These are phyloP conservation scores for Linnaemya tessellans DNA, from an alignment of 2,888 invertebrate species.

Conservation along the genomic window DNA sequence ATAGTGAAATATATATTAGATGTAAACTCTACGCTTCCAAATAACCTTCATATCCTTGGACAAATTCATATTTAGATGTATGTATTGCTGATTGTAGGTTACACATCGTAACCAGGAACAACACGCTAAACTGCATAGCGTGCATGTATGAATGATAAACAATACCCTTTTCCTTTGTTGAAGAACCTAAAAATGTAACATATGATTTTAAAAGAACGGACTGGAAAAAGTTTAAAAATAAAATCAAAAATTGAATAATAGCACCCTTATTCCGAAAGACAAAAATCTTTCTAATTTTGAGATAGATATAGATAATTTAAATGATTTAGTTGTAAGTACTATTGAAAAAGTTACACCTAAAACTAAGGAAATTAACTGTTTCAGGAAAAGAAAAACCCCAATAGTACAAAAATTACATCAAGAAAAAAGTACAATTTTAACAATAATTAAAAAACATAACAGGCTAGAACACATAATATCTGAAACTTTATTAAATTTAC, in stretches of 20 bases:
- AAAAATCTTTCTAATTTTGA: no score
- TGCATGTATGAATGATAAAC: neutral
- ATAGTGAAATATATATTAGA: conserved; percentile 10
- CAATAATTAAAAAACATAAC: conserved; percentile 37
- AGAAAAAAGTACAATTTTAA: conserved; percentile 18
- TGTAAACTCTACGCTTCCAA: conserved; percentile 21
- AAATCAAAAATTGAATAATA: no score
- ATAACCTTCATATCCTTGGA: neutral
- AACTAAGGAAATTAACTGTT: neutral
- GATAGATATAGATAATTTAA: no score
- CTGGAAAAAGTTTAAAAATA: no score
- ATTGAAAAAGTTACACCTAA: neutral
- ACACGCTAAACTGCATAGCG: neutral
- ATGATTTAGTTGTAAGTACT: neutral
- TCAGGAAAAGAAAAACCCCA: neutral
- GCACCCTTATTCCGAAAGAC: no score
- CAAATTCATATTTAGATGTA: conserved; percentile 1
- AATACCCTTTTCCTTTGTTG: neutral
- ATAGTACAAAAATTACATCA: neutral
- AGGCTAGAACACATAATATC: neutral
- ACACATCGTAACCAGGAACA: neutral
- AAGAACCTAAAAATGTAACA: neutral
- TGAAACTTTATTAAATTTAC: neutral
- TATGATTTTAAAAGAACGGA: conserved; percentile 13
- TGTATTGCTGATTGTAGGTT: conserved; percentile 41